Percentiles rank a stretch among this genome's conserved stretches.
These are phyloP conservation scores for Noturus placidus DNA, from an alignment of 2,113 vertebrate genomes.

Conservation along the genomic window DNA sequence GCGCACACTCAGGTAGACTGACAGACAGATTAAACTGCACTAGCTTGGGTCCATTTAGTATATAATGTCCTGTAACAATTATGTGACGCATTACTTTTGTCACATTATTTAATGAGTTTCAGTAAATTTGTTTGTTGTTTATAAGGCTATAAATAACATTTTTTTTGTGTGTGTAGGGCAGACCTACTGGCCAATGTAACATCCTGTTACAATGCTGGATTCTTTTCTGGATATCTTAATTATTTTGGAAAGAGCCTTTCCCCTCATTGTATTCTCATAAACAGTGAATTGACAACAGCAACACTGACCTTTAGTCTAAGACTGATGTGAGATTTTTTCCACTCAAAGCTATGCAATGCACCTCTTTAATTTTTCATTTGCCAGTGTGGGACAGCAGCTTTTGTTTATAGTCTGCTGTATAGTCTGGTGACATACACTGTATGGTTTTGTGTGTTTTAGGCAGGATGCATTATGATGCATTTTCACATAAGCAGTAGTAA, in stretches of 20 bases:
- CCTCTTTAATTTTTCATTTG: neutral
- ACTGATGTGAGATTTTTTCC: neutral
- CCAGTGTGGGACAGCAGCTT: neutral
- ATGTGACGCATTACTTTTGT: neutral
- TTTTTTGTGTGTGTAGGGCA: neutral
- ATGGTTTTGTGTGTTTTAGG: neutral
- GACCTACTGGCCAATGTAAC: neutral
- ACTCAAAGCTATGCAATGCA: neutral
- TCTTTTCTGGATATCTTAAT: constrained; percentile 1
- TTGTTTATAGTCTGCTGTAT: neutral
- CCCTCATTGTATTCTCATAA: constrained; percentile 17
- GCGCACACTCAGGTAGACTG: neutral
- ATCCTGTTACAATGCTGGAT: neutral
- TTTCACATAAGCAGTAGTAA: neutral
- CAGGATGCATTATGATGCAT: neutral
- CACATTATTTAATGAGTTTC: neutral
- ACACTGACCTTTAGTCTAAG: constrained; percentile 4
- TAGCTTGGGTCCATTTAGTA: neutral
- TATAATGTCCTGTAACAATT: neutral
- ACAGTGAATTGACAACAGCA: constrained; percentile 7
- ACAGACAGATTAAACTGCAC: neutral
- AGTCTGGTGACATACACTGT: neutral
- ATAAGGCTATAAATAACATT: neutral
- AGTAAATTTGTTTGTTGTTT: neutral
- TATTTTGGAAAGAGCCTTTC: constrained; percentile 12